Evolutionary conservation across 2,113 vertebrate genomes (phyloP), one percentile per base, ranked within the genome.

Genomic region (Galeopterus variegatus): DNA sequence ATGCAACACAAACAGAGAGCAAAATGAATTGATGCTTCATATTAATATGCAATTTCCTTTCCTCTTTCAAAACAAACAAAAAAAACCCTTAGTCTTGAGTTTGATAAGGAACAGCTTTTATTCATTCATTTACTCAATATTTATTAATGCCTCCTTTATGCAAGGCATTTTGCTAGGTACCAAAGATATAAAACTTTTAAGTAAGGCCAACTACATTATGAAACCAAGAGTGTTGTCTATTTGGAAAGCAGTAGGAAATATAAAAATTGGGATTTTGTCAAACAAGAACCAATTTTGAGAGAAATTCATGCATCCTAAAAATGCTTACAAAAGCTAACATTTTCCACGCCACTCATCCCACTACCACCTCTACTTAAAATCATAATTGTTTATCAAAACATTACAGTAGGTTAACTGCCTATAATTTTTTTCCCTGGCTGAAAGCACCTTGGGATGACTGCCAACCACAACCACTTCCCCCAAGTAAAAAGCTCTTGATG

Each of bases 241-340:
- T 93, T 96, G 10, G 17, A 82, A 97, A 95, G 56, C 94, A 93
- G 15, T 88, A 26, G n/a, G 8, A 90, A 92, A 45, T 58, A 58
- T 24, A 54, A 72, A 90, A 4, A 75, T 2, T 67, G 23, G 58
- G 11, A 76, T 77, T 67, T 67, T 81, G 52, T 82, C 41, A 82
- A 93, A 82, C 31, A 79, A 93, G 24, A 58, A 89, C 9, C 10
- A 92, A 77, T 52, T 81, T 48, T 62, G 21, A 82, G 21, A 92
- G 52, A 97, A 82, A 94, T 89, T 54, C 36, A 92, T n/a, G 50
- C 5, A 96, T 45, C 41, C 58, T 88, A 76, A 70, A 84, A 82
- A 64, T 70, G 41, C 10, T 89, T 86, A 54, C 19, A 90, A 82
- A 93, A 70, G 33, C 6, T 87, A 95, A 60, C 15, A 28, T 50